These are phyloP conservation scores for Miniopterus natalensis DNA, from an alignment of 2,113 vertebrate species.

Conservation along the genomic window DNA sequence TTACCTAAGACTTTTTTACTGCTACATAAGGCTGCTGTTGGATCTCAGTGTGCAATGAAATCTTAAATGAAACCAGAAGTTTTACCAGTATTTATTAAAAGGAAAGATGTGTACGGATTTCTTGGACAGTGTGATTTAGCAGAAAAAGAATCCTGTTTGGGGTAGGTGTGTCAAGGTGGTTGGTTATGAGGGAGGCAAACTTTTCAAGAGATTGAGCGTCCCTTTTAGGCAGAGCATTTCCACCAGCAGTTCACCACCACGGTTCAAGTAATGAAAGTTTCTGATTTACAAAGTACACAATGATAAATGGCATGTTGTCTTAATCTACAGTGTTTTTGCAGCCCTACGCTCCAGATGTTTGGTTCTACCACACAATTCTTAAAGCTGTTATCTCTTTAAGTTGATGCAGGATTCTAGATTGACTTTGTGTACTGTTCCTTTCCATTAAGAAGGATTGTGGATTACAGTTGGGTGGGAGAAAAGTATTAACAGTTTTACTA, in stretches of 20 bases:
- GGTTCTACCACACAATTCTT: not conserved
- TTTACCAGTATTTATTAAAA: not conserved
- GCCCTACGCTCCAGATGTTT: not conserved
- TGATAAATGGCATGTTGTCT: not conserved
- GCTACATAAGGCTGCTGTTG: not conserved
- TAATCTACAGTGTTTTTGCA: not conserved
- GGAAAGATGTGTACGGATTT: not conserved
- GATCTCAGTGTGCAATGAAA: not conserved
- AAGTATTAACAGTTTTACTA: conserved; percentile 6
- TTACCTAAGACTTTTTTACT: not conserved
- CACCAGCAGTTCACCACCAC: not conserved
- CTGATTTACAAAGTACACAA: not conserved
- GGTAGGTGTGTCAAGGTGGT: conserved; percentile 31
- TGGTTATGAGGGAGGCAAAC: conserved; percentile 38
- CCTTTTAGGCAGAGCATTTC: conserved; percentile 45
- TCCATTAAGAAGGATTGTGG: conserved; percentile 12
- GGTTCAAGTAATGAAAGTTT: conserved; percentile 35
- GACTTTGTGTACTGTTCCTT: conserved; percentile 45
- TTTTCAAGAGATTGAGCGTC: conserved; percentile 64
- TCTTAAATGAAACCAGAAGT: not conserved
- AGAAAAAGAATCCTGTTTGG: not conserved
- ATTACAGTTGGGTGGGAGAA: not conserved
- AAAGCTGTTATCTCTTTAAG: not conserved
- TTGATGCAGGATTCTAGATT: not conserved
- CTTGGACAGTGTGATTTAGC: not conserved